A percentile compares a stretch with the other conserved stretches of the same genome.
These are phyloP conservation scores for Pseudeuparius sepicola DNA, from an alignment of 2,888 invertebrate genomes.

Conservation along the genomic window DNA sequence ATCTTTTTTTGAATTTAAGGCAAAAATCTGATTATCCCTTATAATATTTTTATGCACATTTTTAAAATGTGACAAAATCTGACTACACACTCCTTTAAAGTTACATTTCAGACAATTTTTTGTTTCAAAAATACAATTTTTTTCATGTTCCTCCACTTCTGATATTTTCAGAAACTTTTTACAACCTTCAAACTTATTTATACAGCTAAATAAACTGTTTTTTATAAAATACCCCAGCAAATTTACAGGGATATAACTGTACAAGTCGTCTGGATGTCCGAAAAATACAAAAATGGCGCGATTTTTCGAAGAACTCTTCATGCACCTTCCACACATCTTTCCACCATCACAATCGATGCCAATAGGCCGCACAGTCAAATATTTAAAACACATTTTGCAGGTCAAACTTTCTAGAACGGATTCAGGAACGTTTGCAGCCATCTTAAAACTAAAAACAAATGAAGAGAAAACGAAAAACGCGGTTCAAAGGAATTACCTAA, in stretches of 20 bases:
- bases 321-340: conserved; percentile 14
- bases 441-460: too few species aligned
- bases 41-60: background rate
- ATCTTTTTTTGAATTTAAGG: background rate
- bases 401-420: conserved; percentile 8
- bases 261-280: background rate
- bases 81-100: conserved; percentile 8
- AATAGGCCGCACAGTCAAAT: conserved; percentile 14
- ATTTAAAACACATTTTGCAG: conserved; percentile 12
- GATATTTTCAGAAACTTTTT: conserved; percentile 4
- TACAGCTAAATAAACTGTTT: conserved; percentile 12
- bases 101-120: conserved; percentile 7
- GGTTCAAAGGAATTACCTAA: too few species aligned
- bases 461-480: too few species aligned
- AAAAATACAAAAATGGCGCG: background rate
- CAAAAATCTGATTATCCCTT: background rate
- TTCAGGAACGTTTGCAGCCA: too few species aligned
- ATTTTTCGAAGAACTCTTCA: background rate
- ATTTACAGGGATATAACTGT: conserved; percentile 10
- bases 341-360: conserved; percentile 7
- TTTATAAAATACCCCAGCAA: conserved; percentile 7
- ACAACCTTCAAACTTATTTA: conserved; percentile 14
- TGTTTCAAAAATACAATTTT: conserved; percentile 10
- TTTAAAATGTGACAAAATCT: conserved; percentile 12
- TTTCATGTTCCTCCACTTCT: conserved; percentile 12